Conservation (phyloP, 1,140 invertebrate genomes). For the Rhizoglyphus robini region DNA sequence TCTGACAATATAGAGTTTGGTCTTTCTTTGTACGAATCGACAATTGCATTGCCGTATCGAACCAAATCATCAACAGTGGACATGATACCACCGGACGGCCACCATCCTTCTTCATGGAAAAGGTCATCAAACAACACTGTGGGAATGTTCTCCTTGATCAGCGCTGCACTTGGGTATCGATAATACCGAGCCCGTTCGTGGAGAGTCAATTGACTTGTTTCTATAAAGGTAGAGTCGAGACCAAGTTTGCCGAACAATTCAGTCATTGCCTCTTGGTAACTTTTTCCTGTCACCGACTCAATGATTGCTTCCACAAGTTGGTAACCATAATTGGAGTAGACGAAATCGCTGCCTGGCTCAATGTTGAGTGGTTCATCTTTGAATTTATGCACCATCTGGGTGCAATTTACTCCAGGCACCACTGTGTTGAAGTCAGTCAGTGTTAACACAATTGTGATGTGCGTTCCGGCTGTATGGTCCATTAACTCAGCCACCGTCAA, state of each 20-base stretch:
- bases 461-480: conserved; percentile 18
- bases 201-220: conserved; percentile 41
- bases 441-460: conserved; percentile 18
- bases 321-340: conserved; percentile 47
- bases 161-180: conserved; percentile 30
- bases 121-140: conserved; percentile 44
- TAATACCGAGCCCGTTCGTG: conserved; percentile 41
- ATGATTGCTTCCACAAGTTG: conserved; percentile 46
- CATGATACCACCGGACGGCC: conserved; percentile 50
- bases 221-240: conserved; percentile 43
- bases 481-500: conserved; percentile 36
- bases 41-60: conserved; percentile 44
- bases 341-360: conserved; percentile 34
- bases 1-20: not conserved
- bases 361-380: conserved; percentile 44
- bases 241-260: conserved; percentile 40
- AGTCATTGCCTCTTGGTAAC: conserved; percentile 22
- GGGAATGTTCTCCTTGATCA: conserved; percentile 34
- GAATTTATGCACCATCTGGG: conserved; percentile 42
- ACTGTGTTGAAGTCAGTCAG: conserved; percentile 31
- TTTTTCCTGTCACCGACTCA: conserved; percentile 34
- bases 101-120: conserved; percentile 27
- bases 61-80: conserved; percentile 44
- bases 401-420: conserved; percentile 35
- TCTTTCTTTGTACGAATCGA: not conserved